Evolutionary conservation across 2,113 vertebrate genomes (phyloP).

Genomic region (Peromyscus polionotus): DNA sequence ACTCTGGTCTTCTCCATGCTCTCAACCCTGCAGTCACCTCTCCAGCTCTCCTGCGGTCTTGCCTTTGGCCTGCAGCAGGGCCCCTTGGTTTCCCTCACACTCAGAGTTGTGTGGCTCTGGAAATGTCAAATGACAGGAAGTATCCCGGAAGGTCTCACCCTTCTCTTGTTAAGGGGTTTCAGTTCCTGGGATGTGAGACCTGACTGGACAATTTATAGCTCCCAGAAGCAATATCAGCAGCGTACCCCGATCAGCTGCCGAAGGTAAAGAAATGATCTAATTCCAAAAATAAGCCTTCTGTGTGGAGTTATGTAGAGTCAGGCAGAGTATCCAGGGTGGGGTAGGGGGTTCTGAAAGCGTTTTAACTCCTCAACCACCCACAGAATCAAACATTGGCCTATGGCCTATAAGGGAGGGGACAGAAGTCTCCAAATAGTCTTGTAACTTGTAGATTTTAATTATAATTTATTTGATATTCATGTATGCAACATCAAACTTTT

Average conservation of each 20-base stretch:
- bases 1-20: neutral
- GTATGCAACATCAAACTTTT: neutral
- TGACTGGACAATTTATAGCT: neutral
- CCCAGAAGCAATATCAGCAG: neutral
- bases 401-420: neutral
- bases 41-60: neutral
- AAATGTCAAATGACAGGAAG: neutral
- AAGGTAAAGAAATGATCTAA: neutral
- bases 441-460: neutral
- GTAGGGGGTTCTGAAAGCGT: rapidly evolving
- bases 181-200: neutral
- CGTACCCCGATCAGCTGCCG: too few species aligned
- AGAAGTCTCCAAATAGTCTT: neutral
- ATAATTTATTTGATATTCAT: neutral
- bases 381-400: rapidly evolving
- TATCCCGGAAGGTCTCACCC: neutral
- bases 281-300: neutral
- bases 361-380: neutral
- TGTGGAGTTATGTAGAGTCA: neutral
- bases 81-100: neutral
- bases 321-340: neutral
- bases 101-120: neutral
- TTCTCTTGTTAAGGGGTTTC: neutral
- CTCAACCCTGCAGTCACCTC: neutral
- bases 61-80: neutral